These are phyloP conservation scores for Mactromeris polynyma DNA, from an alignment of 2,888 invertebrate genomes.

Conservation along the genomic window DNA sequence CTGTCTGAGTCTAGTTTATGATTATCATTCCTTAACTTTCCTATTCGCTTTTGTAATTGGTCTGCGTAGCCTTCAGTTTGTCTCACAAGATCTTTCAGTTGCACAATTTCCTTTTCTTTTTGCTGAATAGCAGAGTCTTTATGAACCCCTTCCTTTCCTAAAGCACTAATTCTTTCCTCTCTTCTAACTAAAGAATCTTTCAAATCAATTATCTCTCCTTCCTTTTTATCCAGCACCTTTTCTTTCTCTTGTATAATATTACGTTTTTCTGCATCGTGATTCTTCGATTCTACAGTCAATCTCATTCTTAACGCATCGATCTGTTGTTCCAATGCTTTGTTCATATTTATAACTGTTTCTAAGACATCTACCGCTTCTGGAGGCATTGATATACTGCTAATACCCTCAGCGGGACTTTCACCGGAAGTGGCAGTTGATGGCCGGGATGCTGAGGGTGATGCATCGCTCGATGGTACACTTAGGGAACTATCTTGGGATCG, in stretches of 20 bases:
- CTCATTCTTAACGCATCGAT: conserved; percentile 78
- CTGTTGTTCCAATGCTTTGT: conserved; percentile 76
- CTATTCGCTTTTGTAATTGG: conserved; percentile 74
- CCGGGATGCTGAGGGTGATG: conserved; percentile 65
- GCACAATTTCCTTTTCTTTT: conserved; percentile 76
- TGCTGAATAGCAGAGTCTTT: conserved; percentile 74
- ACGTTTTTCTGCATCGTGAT: conserved; percentile 73
- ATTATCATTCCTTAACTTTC: conserved; percentile 72
- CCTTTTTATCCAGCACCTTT: conserved; percentile 68
- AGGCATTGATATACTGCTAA: conserved; percentile 72
- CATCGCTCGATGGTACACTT: conserved; percentile 52
- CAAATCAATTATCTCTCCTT: conserved; percentile 76
- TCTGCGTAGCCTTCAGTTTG: conserved; percentile 79
- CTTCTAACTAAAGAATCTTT: conserved; percentile 74
- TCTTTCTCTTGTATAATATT: conserved; percentile 75
- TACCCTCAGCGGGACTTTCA: conserved; percentile 65
- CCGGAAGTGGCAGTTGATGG: conserved; percentile 69
- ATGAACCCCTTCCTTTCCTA: conserved; percentile 70
- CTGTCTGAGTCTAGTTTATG: conserved; percentile 71
- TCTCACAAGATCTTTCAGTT: conserved; percentile 75
- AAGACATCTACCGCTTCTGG: conserved; percentile 74
- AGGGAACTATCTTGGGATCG: conserved; percentile 59
- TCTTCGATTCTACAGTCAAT: conserved; percentile 77
- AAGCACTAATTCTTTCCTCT: conserved; percentile 72
- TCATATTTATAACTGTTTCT: conserved; percentile 77